Evolutionary conservation across 2,113 vertebrate genomes (phyloP).

Genomic region (Salvelinus alpinus): DNA sequence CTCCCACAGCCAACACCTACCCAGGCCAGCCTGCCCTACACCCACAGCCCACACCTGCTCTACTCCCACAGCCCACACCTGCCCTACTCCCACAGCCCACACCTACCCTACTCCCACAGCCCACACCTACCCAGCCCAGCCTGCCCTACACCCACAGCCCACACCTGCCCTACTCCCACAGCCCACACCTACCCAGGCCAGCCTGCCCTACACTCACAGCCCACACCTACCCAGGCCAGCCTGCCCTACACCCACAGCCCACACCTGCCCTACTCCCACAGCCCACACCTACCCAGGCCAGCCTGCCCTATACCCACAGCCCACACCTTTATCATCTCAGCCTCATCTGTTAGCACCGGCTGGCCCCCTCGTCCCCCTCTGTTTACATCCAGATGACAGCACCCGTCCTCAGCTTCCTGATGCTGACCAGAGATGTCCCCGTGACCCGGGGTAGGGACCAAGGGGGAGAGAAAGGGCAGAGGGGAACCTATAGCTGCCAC

Average conservation of each 20-base stretch:
- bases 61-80: too few species aligned
- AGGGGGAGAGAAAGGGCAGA: conserved; percentile 75
- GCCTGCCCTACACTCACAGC: not conserved
- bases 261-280: too few species aligned
- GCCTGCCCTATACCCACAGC: not conserved
- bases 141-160: not conserved
- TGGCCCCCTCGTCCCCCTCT: conserved; percentile 61
- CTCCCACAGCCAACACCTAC: too few species aligned
- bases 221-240: too few species aligned
- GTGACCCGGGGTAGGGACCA: conserved; percentile 64
- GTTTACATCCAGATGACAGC: conserved; percentile 87
- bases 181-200: too few species aligned
- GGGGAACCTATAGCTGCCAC: conserved; percentile 7
- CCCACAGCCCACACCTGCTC: too few species aligned
- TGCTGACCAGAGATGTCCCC: conserved; percentile 81
- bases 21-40: too few species aligned
- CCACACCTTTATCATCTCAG: conserved; percentile 67
- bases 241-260: not conserved
- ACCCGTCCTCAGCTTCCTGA: conserved; percentile 85
- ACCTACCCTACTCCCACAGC: conserved; percentile 18
- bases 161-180: too few species aligned
- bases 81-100: too few species aligned
- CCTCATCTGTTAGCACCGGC: conserved; percentile 70
- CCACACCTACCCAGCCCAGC: too few species aligned
- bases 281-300: not conserved